A percentile compares a stretch with the other conserved stretches of the same genome.
These are phyloP conservation scores for Muscicapa comitata DNA, from an alignment of 2,797 vertebrate species.

Conservation along the genomic window DNA sequence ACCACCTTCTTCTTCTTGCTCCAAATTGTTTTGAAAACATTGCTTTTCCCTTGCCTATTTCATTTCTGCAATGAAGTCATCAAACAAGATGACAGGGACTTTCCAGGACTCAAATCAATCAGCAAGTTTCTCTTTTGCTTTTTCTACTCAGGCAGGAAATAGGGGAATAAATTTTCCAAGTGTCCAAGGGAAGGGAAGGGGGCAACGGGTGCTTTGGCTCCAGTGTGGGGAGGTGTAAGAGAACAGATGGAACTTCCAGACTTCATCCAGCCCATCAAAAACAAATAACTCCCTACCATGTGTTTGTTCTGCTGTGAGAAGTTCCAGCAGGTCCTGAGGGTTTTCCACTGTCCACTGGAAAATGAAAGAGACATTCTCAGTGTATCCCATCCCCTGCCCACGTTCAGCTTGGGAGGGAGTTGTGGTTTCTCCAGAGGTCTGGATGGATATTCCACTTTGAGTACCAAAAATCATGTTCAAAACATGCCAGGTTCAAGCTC, in stretches of 20 bases:
- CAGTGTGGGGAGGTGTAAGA: neutral
- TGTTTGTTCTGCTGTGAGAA: neutral
- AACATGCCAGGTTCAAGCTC: neutral
- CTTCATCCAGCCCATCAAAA: neutral
- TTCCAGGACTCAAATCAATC: conserved; percentile 64
- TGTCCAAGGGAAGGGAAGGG: neutral
- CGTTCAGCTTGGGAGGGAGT: neutral
- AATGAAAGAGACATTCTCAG: neutral
- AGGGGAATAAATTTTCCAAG: conserved; percentile 62
- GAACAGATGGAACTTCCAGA: conserved; percentile 6
- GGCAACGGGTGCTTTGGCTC: neutral
- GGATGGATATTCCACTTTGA: neutral
- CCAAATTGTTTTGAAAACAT: conserved; percentile 74
- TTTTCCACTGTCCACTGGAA: neutral
- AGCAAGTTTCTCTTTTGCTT: conserved; percentile 50
- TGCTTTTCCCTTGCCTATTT: conserved; percentile 68
- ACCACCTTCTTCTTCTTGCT: conserved; percentile 58
- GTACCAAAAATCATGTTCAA: neutral
- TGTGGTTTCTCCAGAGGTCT: neutral
- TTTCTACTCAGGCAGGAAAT: conserved; percentile 45
- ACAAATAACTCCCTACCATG: neutral
- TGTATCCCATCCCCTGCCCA: neutral
- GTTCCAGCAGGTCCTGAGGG: neutral
- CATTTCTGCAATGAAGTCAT: conserved; percentile 72
- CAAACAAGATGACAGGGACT: conserved; percentile 74